phyloP scores from a whole-genome alignment of 2,113 vertebrate genomes.

The Clarias batrachus region DNA sequence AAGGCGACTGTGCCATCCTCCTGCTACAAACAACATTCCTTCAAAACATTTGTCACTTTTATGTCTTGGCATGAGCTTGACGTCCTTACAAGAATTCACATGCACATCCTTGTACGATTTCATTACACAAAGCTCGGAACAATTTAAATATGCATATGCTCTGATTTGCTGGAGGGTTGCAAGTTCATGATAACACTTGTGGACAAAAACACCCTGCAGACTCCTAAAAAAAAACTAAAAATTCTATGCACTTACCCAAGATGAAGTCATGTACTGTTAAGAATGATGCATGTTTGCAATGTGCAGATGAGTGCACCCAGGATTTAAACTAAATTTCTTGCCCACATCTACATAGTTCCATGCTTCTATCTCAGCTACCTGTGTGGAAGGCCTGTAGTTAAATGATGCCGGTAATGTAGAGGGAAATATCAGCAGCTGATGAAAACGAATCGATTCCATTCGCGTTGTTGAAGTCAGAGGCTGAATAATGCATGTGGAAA shows the following conservation, averaged over 20 bases:
- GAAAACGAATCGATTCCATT: constrained; percentile 48
- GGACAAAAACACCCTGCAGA: neutral
- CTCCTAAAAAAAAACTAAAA: neutral
- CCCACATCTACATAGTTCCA: constrained; percentile 17
- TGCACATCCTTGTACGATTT: neutral
- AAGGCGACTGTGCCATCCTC: too few species aligned
- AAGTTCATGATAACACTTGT: neutral
- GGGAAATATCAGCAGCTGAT: constrained; percentile 39
- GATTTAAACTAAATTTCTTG: neutral
- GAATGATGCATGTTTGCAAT: neutral
- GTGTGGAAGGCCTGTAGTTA: neutral
- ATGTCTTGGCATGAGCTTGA: neutral
- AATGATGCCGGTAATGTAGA: constrained; percentile 28
- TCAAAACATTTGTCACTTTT: neutral
- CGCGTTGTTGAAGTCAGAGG: constrained; percentile 24
- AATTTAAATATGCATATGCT: neutral
- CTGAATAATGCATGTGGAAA: constrained; percentile 56
- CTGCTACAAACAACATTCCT: neutral
- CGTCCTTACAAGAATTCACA: neutral
- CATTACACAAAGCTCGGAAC: neutral
- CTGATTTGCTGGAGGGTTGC: neutral
- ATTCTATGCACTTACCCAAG: too few species aligned
- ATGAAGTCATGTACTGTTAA: too few species aligned
- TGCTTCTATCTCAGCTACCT: constrained; percentile 16
- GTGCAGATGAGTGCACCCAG: neutral